These are phyloP conservation scores for Amiota mariae DNA, from an alignment of 2,888 invertebrate species.

Conservation along the genomic window DNA sequence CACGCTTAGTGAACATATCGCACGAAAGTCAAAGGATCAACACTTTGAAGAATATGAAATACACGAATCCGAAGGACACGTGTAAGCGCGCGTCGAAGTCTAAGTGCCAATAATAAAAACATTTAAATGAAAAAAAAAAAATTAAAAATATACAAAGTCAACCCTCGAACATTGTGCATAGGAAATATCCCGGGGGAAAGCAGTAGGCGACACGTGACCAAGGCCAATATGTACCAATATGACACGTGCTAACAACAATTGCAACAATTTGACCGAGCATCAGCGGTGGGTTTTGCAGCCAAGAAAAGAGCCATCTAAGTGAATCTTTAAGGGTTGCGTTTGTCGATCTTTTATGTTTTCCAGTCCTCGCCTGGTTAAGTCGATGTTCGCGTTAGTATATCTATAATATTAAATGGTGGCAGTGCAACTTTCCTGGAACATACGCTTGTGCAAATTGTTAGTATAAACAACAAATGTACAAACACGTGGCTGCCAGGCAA, in stretches of 20 bases:
- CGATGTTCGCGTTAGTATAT: too few species aligned
- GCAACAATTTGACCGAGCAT: conserved; percentile 57
- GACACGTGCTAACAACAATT: conserved; percentile 70
- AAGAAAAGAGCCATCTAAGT: conserved; percentile 50
- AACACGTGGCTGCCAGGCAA: conserved; percentile 63
- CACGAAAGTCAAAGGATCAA: conserved; percentile 68
- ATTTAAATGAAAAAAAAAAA: conserved; percentile 30
- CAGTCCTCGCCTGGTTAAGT: conserved; percentile 26
- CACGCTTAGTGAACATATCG: conserved; percentile 29
- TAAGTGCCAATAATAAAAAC: conserved; percentile 60
- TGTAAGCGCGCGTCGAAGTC: conserved; percentile 50
- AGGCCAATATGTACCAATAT: conserved; percentile 56
- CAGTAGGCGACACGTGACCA: conserved; percentile 51
- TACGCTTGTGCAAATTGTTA: conserved; percentile 67
- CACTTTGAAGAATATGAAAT: conserved; percentile 51
- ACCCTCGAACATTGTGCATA: conserved; percentile 31
- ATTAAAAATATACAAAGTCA: conserved; percentile 39
- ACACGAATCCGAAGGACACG: conserved; percentile 31
- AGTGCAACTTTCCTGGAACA: conserved; percentile 23
- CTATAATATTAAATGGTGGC: too few species aligned
- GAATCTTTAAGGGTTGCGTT: conserved; percentile 16
- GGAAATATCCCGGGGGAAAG: conserved; percentile 46
- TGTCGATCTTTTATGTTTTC: conserved; percentile 53
- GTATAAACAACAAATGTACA: conserved; percentile 71
- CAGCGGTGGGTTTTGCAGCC: conserved; percentile 13